phyloP scores from a whole-genome alignment of 2,797 vertebrate species.

The Presbytis comata region DNA sequence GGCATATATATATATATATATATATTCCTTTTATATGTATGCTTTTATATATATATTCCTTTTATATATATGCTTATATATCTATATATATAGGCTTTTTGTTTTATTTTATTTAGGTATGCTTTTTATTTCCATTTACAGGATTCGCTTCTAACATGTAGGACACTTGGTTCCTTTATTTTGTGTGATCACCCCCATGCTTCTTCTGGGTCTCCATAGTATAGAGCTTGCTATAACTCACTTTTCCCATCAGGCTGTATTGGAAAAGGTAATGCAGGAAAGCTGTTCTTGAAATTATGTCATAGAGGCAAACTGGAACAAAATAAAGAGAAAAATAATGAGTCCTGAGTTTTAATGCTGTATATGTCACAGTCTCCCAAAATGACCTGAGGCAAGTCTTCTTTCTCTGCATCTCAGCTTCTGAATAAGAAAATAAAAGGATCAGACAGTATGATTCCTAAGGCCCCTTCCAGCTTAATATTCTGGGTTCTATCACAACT shows the following conservation, averaged over 20 bases:
- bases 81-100: no score
- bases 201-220: neutral
- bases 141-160: neutral
- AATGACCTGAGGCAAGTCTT: neutral
- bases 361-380: neutral
- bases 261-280: slow-evolving; percentile 11
- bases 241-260: neutral
- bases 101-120: neutral
- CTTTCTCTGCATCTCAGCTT: neutral
- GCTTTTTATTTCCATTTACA: neutral
- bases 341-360: neutral
- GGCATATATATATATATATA: no score
- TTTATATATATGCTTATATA: no score
- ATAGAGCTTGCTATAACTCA: neutral
- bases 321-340: neutral
- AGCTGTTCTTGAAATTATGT: slow-evolving; percentile 8
- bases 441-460: neutral
- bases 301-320: neutral
- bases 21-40: no score
- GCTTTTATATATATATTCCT: no score
- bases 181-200: neutral
- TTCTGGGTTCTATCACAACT: neutral
- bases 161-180: neutral
- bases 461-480: neutral
- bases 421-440: neutral